Evolutionary conservation across 2,797 vertebrate genomes (phyloP), one percentile per base, ranked within the genome.

Genomic region (Silurus aristotelis): DNA sequence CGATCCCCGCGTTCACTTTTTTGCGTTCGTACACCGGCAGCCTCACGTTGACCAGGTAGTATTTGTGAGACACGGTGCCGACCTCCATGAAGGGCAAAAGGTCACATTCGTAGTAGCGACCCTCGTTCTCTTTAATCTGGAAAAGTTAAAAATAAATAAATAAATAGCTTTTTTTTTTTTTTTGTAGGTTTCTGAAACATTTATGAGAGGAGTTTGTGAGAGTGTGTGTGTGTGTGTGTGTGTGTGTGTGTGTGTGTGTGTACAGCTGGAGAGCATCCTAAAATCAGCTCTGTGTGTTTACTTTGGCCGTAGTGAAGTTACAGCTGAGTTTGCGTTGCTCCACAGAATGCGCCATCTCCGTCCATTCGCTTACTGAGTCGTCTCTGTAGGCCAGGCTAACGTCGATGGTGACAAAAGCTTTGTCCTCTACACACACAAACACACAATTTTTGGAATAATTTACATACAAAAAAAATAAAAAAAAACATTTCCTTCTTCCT

Each of bases 21-120:
- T 97, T 97, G 83, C 93, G 95, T 79, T 97, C 97, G 1, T 95
- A 96, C 67, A 99, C 96, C 0, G 98, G 98, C 64, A 99, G 94
- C 1, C 97, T 96, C 90, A 99, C 96, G 93, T 99, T 99, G 87
- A 99, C 93, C 43, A 99, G 97, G 87, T 99, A 99, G 92, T 96
- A 99, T 84, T 99, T 99, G 90, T 99, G 98, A n/a, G 96, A 95
- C 87, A 99, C 97, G 0, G 96, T 98, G 66, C 98, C 98, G 0
- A 99, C 90, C 92, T 99, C 98, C 96, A 99, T 98, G 91, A 99
- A 98, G 43, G 98, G 97, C 68, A 99, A 92, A 43, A 95, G 92
- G 46, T 99, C 97, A 14, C 98, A 99, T 6, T 98, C 96, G 0
- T 99, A 99, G 91, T 95, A 93, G 1, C 96, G 97, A 1, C 97